Evolutionary conservation across 2,113 vertebrate species (phyloP).

Genomic region (Bos javanicus): DNA sequence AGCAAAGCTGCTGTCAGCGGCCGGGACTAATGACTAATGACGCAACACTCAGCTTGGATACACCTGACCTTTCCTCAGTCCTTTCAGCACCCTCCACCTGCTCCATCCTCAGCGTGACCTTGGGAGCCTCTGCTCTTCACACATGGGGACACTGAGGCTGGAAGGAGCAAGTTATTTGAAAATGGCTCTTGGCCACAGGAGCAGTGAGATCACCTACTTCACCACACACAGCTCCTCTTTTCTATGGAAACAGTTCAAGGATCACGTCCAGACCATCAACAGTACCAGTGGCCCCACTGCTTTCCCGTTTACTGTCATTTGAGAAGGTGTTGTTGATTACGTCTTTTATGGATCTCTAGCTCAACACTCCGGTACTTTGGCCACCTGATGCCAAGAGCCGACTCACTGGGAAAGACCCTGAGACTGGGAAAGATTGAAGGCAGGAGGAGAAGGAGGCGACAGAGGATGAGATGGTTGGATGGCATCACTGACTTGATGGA

Average conservation of each 20-base stretch:
- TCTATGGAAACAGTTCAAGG: rapidly evolving
- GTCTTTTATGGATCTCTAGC: not conserved
- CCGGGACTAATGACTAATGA: rapidly evolving
- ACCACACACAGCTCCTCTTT: rapidly evolving
- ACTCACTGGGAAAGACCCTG: not conserved
- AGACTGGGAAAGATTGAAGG: not conserved
- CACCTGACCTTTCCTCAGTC: not conserved
- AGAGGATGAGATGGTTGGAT: not conserved
- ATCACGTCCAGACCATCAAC: rapidly evolving
- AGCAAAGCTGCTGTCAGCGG: rapidly evolving
- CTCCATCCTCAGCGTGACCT: rapidly evolving
- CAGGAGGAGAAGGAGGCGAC: not conserved
- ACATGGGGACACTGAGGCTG: rapidly evolving
- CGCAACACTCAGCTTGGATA: rapidly evolving
- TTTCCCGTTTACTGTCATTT: not conserved
- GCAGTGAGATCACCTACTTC: rapidly evolving
- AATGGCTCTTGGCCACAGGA: not conserved
- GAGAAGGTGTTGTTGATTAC: rapidly evolving
- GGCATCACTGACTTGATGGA: not conserved
- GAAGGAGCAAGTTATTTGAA: not conserved
- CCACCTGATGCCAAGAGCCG: not conserved
- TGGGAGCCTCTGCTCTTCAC: rapidly evolving
- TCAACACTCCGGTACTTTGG: not conserved
- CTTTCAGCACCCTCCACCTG: rapidly evolving
- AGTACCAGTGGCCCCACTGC: not conserved